Evolutionary conservation across 2,113 vertebrate species (phyloP).

Genomic region (Colius striatus): DNA sequence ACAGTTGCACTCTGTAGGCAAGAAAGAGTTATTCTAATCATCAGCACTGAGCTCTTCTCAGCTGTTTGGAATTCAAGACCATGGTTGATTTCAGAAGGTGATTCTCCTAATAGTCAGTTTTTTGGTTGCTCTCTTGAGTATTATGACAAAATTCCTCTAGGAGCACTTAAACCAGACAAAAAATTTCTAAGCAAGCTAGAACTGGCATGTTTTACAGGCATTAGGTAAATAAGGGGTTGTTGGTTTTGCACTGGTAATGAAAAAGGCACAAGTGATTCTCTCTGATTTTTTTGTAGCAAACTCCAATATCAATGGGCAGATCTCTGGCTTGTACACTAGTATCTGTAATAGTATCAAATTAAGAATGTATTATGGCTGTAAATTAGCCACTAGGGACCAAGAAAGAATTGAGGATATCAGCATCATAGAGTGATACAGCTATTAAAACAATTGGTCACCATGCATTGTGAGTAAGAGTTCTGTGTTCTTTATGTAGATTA

Average conservation of each 20-base stretch:
- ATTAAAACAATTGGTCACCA: not conserved
- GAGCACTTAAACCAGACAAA: not conserved
- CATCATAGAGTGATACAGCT: not conserved
- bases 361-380: not conserved
- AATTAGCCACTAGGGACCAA: not conserved
- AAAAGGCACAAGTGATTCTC: not conserved
- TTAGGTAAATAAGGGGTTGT: not conserved
- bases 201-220: not conserved
- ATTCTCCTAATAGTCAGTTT: not conserved
- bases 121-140: not conserved
- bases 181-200: not conserved
- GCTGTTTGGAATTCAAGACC: not conserved
- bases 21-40: not conserved
- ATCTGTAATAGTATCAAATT: not conserved
- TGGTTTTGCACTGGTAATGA: not conserved
- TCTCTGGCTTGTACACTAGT: not conserved
- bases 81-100: not conserved
- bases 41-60: not conserved
- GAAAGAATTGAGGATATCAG: not conserved
- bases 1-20: not conserved
- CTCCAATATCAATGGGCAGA: not conserved
- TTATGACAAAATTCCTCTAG: not conserved
- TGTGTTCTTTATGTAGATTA: not conserved
- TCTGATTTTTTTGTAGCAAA: not conserved
- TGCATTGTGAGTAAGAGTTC: not conserved